Evolutionary conservation across 2,113 vertebrate genomes (phyloP).

Genomic region (Stigmatopora nigra): DNA sequence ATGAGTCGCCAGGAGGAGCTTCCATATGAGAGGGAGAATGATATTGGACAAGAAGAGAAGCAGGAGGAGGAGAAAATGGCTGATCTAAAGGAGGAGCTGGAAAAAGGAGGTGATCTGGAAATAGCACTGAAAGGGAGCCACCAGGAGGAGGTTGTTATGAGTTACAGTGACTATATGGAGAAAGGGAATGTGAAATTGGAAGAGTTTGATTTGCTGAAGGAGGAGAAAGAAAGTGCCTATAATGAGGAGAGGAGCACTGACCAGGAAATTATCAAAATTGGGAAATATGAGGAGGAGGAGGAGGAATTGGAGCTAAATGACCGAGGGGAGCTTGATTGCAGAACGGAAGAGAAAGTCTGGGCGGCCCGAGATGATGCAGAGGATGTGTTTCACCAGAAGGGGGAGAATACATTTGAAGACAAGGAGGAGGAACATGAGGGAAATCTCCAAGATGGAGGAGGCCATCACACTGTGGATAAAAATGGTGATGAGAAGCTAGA

Average conservation of each 20-base stretch:
- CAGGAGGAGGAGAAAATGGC: neutral
- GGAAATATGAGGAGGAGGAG: too few species aligned
- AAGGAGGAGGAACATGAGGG: too few species aligned
- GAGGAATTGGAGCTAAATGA: too few species aligned
- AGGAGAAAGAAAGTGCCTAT: neutral
- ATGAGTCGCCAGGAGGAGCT: too few species aligned
- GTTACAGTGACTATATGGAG: neutral
- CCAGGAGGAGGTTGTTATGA: neutral
- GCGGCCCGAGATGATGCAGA: too few species aligned
- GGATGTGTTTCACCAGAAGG: too few species aligned
- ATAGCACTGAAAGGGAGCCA: neutral
- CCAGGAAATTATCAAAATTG: too few species aligned
- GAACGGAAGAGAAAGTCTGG: too few species aligned
- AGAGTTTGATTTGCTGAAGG: neutral
- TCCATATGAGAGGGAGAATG: neutral
- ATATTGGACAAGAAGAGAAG: neutral
- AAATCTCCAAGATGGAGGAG: too few species aligned
- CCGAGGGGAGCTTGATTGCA: too few species aligned
- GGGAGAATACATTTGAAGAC: too few species aligned
- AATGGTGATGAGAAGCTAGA: neutral
- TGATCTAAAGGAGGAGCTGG: neutral
- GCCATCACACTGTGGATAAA: neutral
- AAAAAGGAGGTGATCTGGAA: neutral
- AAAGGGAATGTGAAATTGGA: neutral
- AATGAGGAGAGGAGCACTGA: too few species aligned